Evolutionary conservation across 2,888 invertebrate genomes (phyloP).

Genomic region (Cheiracanthium punctorium): DNA sequence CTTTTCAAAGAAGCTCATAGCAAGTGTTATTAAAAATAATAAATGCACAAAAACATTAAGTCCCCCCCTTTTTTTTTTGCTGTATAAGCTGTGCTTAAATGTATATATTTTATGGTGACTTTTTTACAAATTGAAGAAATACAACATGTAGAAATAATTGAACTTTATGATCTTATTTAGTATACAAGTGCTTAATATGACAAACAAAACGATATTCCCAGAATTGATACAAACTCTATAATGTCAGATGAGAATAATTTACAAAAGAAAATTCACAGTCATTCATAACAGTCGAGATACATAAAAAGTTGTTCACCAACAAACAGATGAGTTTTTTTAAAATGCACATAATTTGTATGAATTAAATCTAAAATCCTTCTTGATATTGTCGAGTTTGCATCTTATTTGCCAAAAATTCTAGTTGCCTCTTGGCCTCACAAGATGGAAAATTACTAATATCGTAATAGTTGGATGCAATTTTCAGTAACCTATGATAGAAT

Average conservation of each 20-base stretch:
- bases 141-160: too few relatives aligned
- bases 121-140: too few relatives aligned
- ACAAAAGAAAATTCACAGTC: slow-evolving; percentile 34
- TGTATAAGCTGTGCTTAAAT: too few relatives aligned
- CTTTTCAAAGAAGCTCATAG: too few relatives aligned
- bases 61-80: too few relatives aligned
- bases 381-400: slow-evolving; percentile 91
- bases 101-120: too few relatives aligned
- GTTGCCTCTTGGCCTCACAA: slow-evolving; percentile 95
- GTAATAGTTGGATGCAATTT: slow-evolving; percentile 98
- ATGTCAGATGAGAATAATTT: slow-evolving; percentile 38
- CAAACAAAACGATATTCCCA: slow-evolving; percentile 58
- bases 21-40: too few relatives aligned
- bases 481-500: slow-evolving; percentile 84
- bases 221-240: slow-evolving; percentile 38
- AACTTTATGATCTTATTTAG: not conserved
- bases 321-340: slow-evolving; percentile 29
- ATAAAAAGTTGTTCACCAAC: not conserved
- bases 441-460: slow-evolving; percentile 98
- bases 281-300: not conserved
- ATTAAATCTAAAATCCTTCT: slow-evolving; percentile 84
- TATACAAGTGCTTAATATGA: slow-evolving; percentile 25
- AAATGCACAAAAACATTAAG: too few relatives aligned
- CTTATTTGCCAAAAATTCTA: slow-evolving; percentile 90
- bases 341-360: slow-evolving; percentile 10